These are phyloP conservation scores for Brachionus paranguensis DNA, from an alignment of 1,140 invertebrate genomes.

Conservation along the genomic window DNA sequence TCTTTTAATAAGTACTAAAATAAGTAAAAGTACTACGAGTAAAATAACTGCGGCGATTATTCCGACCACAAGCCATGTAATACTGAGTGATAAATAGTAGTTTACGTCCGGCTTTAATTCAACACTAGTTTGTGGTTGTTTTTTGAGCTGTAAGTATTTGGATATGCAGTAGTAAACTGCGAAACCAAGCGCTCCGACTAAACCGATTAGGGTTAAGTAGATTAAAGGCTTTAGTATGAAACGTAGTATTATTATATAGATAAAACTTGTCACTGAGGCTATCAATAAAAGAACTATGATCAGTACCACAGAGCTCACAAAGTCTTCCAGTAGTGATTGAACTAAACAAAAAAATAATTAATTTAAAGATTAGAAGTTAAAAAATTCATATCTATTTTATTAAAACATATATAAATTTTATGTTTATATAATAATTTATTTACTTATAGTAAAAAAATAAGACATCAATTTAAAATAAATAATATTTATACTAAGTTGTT, in stretches of 20 bases:
- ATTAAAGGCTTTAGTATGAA: conserved; percentile 2
- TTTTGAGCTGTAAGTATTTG: not conserved
- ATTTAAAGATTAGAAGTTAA: too few relatives aligned
- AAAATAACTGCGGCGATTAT: conserved; percentile 14
- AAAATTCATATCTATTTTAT: too few relatives aligned
- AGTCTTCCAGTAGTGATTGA: conserved; percentile 5
- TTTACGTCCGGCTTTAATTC: not conserved
- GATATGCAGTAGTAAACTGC: conserved; percentile 15
- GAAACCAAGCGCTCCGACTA: conserved; percentile 4
- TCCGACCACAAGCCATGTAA: conserved; percentile 12
- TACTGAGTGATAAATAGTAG: not conserved
- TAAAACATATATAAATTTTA: too few relatives aligned
- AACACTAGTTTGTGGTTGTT: not conserved
- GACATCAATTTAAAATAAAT: too few relatives aligned
- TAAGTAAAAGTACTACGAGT: not conserved
- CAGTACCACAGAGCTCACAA: conserved; percentile 1
- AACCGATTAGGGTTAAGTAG: not conserved
- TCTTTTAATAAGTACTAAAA: conserved; percentile 57
- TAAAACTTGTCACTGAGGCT: conserved; percentile 19
- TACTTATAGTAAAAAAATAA: too few relatives aligned
- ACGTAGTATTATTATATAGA: not conserved
- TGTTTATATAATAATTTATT: too few relatives aligned
- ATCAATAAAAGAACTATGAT: not conserved
- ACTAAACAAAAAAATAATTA: not conserved
- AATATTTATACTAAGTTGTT: too few relatives aligned